These are phyloP conservation scores for Camponotus vicinus DNA, from an alignment of 1,140 invertebrate species.

Conservation along the genomic window DNA sequence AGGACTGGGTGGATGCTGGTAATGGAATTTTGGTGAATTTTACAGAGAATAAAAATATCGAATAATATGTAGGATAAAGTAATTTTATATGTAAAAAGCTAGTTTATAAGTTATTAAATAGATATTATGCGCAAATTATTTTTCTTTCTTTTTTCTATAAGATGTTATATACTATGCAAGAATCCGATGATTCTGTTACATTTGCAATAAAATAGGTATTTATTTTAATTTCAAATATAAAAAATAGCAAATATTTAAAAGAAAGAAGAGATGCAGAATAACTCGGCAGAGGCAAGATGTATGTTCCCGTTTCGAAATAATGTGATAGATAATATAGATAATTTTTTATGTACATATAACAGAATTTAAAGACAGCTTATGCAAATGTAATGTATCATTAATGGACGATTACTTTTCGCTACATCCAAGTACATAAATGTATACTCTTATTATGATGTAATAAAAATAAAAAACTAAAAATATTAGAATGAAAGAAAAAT, in stretches of 20 bases:
- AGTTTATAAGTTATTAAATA: constrained; percentile 4
- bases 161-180: neutral
- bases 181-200: neutral
- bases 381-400: too few species aligned
- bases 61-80: constrained; percentile 29
- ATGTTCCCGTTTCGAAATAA: neutral
- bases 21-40: constrained; percentile 83
- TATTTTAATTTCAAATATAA: constrained; percentile 3
- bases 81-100: neutral
- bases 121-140: neutral
- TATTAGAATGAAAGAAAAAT: neutral
- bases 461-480: constrained; percentile 13
- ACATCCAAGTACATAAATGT: constrained; percentile 34
- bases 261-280: neutral
- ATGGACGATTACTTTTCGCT: too few species aligned
- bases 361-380: neutral
- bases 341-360: constrained; percentile 8
- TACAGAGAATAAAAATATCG: constrained; percentile 75
- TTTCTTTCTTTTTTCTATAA: too few species aligned
- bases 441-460: constrained; percentile 2
- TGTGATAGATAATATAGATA: neutral
- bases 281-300: neutral
- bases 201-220: neutral
- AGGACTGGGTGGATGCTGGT: constrained; percentile 81
- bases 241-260: neutral